Evolutionary conservation across 2,113 vertebrate genomes (phyloP).

Genomic region (Macheiramphus alcinus): DNA sequence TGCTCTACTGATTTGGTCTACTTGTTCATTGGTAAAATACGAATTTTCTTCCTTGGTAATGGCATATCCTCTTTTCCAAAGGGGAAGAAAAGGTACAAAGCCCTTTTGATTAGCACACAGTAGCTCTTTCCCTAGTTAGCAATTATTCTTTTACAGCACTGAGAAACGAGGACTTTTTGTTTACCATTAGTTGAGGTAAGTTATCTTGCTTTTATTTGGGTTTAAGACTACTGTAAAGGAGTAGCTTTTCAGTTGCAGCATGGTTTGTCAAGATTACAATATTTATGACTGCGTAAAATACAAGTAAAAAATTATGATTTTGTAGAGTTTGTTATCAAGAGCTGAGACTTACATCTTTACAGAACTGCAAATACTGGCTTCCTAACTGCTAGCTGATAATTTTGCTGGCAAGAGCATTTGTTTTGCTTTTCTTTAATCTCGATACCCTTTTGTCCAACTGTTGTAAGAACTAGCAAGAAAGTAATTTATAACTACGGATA

Average conservation of each 20-base stretch:
- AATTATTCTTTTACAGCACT: slow-evolving; percentile 17
- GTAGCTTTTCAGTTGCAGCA: slow-evolving; percentile 65
- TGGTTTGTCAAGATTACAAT: slow-evolving; percentile 66
- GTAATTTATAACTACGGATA: background rate
- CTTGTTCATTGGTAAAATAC: background rate
- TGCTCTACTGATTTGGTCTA: background rate
- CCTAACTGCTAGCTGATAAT: slow-evolving; percentile 40
- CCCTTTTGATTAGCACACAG: background rate
- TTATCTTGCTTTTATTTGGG: slow-evolving; percentile 66
- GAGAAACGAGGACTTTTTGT: slow-evolving; percentile 54
- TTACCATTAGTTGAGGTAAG: slow-evolving; percentile 63
- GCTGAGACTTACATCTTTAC: slow-evolving; percentile 46
- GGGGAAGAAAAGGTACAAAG: background rate
- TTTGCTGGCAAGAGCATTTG: slow-evolving; percentile 35
- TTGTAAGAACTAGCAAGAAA: slow-evolving; percentile 18
- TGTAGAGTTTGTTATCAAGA: slow-evolving; percentile 56
- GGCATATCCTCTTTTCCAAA: background rate
- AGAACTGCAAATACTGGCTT: slow-evolving; percentile 48
- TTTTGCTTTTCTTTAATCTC: background rate
- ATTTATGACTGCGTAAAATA: slow-evolving; percentile 62
- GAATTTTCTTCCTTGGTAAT: background rate
- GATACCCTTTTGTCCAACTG: background rate
- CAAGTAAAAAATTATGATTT: slow-evolving; percentile 38
- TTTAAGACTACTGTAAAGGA: slow-evolving; percentile 64
- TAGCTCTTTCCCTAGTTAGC: slow-evolving; percentile 26